These are phyloP conservation scores for Phalacrocorax carbo DNA, from an alignment of 2,113 vertebrate species.

Conservation along the genomic window DNA sequence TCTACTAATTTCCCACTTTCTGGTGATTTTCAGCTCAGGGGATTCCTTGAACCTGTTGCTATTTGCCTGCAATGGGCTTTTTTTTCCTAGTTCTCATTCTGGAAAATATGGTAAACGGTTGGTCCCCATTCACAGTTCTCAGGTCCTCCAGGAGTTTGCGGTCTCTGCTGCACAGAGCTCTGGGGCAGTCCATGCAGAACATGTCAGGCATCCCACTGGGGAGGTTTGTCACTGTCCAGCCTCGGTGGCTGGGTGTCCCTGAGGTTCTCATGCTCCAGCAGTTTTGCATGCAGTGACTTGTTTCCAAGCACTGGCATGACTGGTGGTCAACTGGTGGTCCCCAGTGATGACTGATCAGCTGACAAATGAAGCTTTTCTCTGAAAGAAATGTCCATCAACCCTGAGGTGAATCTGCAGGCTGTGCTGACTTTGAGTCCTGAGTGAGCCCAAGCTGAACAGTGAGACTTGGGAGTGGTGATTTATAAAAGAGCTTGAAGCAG, in stretches of 20 bases:
- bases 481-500: not conserved
- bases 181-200: not conserved
- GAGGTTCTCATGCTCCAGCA: not conserved
- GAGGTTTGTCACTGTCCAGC: not conserved
- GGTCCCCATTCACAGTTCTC: not conserved
- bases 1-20: not conserved
- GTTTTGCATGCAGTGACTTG: not conserved
- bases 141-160: not conserved
- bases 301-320: not conserved
- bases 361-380: not conserved
- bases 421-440: not conserved
- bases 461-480: not conserved
- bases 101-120: not conserved
- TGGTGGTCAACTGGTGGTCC: not conserved
- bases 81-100: not conserved
- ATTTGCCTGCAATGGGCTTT: not conserved
- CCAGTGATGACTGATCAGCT: not conserved
- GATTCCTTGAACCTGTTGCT: not conserved
- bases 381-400: not conserved
- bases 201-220: not conserved
- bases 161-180: not conserved
- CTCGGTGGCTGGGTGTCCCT: fast-evolving
- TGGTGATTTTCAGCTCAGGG: not conserved
- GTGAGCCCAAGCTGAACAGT: not conserved
- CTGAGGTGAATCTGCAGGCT: not conserved